These are phyloP conservation scores for Morbakka virulenta DNA, from an alignment of 30 jellyfish, hydroid and myxozoan species.

Conservation along the genomic window DNA sequence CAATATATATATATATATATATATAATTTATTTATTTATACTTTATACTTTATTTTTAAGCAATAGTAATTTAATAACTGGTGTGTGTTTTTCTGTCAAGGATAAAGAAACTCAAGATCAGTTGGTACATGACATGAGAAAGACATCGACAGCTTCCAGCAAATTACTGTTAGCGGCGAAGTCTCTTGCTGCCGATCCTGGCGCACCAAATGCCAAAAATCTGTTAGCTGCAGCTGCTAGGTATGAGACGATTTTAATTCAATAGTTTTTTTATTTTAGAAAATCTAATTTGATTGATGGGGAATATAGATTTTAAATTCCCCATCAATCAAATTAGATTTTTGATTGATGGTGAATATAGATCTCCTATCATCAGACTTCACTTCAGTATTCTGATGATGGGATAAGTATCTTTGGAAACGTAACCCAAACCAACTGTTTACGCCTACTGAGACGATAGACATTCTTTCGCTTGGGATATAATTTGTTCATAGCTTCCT, in stretches of 20 bases:
- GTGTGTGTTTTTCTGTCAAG: background rate
- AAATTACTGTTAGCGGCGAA: slow-evolving; percentile 89
- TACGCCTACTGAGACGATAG: no score
- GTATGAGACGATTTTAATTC: no score
- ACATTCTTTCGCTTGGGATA: no score
- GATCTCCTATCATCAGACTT: no score
- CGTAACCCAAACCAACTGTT: no score
- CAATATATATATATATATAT: background rate
- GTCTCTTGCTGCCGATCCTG: slow-evolving; percentile 97
- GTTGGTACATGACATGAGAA: slow-evolving; percentile 79
- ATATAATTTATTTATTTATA: background rate
- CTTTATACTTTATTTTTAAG: background rate
- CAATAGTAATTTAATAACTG: background rate
- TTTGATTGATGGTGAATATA: no score
- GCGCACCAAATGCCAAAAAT: slow-evolving; percentile 96
- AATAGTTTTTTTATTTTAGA: background rate
- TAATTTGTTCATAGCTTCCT: no score
- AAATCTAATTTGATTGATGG: background rate
- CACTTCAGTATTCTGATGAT: no score
- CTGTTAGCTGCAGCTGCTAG: slow-evolving; percentile 97
- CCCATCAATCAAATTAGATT: background rate
- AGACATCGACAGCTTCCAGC: slow-evolving; percentile 92
- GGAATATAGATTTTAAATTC: background rate
- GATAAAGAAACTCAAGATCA: slow-evolving; percentile 92
- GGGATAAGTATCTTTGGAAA: no score